A percentile compares a stretch with the other conserved stretches of the same genome.
Evolutionary conservation across 2,888 invertebrate genomes (phyloP).

Genomic region (Eupithecia pulchellata): DNA sequence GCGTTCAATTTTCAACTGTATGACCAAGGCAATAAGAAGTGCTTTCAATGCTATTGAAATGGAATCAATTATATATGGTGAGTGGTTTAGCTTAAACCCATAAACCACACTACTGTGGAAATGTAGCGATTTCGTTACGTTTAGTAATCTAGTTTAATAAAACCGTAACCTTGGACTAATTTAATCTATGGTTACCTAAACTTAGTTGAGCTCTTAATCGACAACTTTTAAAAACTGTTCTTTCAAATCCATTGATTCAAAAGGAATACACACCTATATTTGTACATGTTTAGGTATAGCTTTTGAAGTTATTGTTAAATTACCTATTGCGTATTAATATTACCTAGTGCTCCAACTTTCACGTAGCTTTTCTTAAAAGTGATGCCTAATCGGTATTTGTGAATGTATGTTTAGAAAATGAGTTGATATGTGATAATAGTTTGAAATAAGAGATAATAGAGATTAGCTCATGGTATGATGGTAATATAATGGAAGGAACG

Average conservation of each 20-base stretch:
- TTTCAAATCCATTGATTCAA: background rate
- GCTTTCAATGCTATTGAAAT: no score
- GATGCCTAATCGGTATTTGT: constrained; percentile 48
- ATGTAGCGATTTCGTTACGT: no score
- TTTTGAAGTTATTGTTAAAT: background rate
- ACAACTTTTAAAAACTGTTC: background rate
- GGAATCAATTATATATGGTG: no score
- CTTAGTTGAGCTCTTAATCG: background rate
- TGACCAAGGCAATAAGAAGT: no score
- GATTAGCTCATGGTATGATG: constrained; percentile 45
- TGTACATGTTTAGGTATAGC: background rate
- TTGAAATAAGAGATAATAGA: constrained; percentile 63
- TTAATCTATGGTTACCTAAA: background rate
- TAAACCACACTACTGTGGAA: no score
- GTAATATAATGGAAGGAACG: constrained; percentile 15
- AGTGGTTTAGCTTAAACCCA: no score
- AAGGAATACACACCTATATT: background rate
- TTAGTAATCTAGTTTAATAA: no score
- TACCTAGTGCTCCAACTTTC: constrained; percentile 29
- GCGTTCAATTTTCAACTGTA: no score
- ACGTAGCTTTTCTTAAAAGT: constrained; percentile 41
- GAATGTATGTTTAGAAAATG: constrained; percentile 52
- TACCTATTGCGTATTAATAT: constrained; percentile 10
- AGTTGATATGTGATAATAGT: constrained; percentile 80
- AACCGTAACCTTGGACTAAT: background rate